Evolutionary conservation across 2,113 vertebrate species (phyloP), one percentile per base, ranked within the genome.

Genomic region (Toxotes chatareus): DNA sequence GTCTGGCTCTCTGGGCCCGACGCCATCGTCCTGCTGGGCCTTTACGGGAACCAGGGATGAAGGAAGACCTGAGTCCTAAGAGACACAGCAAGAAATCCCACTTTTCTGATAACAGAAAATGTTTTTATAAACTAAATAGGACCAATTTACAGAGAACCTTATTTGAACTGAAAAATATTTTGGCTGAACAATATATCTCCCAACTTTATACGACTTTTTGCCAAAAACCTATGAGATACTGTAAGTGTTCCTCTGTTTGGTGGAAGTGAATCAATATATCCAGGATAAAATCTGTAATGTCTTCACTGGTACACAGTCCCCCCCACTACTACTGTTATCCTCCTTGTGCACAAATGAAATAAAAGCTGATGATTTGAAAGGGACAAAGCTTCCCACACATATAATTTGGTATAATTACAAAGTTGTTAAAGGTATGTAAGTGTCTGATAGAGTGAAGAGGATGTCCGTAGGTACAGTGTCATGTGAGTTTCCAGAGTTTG

Each of bases 41-140:
- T 93, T 93, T 63, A 86, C 38, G 19, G 93, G 93, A 80, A 91
- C 64, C 84, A 93, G 80, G 57, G 94, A 94, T 1, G 92, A 93
- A 27, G 90, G 92, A 31, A 94, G 87, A 47, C 94, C 94, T 0
- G 94, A 94, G 87, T 94, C 94, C 94, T 94, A 87, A 67, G 12
- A 27, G 38, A 82, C 13, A 75, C n/a, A 42, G 27, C 21, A 32
- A 32, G 77, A 16, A 55, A 44, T 34, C 34, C 27, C 4, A 59
- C 76, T 42, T 73, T 27, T 64, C 27, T 71, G 19, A 53, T 5
- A 55, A 32, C 17, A 13, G 10, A 56, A 32, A 31, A 57, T 1
- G 51, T n/a, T 40, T 40, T 40, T 40, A 40, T 8, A 40, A 8
- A 40, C 7, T 40, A 40, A 40, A 40, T 8, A 36, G 36, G 38